phyloP scores from a whole-genome alignment of 2,888 invertebrate species.

The Andrena trimmerana region DNA sequence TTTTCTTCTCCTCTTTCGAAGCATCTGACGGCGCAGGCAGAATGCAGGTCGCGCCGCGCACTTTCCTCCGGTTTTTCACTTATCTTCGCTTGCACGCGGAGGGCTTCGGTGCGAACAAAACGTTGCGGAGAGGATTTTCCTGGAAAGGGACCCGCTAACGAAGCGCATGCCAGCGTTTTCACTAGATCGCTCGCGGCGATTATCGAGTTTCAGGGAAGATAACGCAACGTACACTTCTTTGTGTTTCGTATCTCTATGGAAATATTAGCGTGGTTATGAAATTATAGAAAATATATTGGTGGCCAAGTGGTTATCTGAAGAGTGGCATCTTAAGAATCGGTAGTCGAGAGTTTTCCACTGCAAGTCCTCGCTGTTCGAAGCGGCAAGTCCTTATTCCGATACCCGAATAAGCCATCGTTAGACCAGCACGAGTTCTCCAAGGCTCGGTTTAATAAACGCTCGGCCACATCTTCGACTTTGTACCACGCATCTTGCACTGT shows the following conservation, averaged over 20 bases:
- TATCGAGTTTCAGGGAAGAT: constrained; percentile 11
- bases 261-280: background rate
- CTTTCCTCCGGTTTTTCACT: constrained; percentile 32
- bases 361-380: background rate
- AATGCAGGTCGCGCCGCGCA: constrained; percentile 28
- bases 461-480: background rate
- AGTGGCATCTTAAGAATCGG: too few species aligned
- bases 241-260: background rate
- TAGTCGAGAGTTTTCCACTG: background rate
- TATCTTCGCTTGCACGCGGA: background rate
- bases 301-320: background rate
- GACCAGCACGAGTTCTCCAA: too few species aligned
- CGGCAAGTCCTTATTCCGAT: background rate
- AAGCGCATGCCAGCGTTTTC: background rate
- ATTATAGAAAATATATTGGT: background rate
- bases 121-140: constrained; percentile 17
- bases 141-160: constrained; percentile 4
- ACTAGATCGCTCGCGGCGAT: background rate
- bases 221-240: background rate
- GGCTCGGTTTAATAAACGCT: background rate
- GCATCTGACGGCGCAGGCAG: constrained; percentile 14
- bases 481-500: background rate
- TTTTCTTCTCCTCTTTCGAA: constrained; percentile 2
- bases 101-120: constrained; percentile 8
- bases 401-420: background rate